Conservation (phyloP, 1,140 invertebrate genomes). For the Drosophila subobscura region DNA sequence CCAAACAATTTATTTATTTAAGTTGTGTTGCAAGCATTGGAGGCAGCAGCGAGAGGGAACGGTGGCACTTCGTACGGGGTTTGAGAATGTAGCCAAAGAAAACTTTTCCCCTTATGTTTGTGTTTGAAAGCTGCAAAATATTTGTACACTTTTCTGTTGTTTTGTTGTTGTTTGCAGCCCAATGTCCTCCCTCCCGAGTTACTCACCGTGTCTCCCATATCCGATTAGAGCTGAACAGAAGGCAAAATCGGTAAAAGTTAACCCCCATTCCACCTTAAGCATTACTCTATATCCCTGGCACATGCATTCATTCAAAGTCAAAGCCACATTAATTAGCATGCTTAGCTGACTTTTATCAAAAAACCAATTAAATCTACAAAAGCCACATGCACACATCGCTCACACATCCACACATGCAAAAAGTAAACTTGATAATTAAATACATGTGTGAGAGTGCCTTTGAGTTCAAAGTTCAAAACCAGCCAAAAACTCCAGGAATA, state of each 20-base stretch:
- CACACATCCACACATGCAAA: slow-evolving; percentile 18
- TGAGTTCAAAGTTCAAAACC: slow-evolving; percentile 63
- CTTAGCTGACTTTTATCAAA: slow-evolving; percentile 81
- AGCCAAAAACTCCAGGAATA: slow-evolving; percentile 28
- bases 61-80: neutral
- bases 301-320: slow-evolving; percentile 61
- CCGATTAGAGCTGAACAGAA: slow-evolving; percentile 5
- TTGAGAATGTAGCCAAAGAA: slow-evolving; percentile 4
- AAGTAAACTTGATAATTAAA: slow-evolving; percentile 70
- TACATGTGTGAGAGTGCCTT: slow-evolving; percentile 46
- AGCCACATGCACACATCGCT: slow-evolving; percentile 18
- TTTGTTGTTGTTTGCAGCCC: slow-evolving; percentile 21
- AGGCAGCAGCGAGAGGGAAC: slow-evolving; percentile 6
- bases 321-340: slow-evolving; percentile 77
- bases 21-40: slow-evolving; percentile 35
- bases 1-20: slow-evolving; percentile 65
- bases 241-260: neutral
- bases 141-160: slow-evolving; percentile 33
- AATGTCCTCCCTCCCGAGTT: slow-evolving; percentile 15
- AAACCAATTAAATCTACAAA: slow-evolving; percentile 72
- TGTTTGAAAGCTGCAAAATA: slow-evolving; percentile 34
- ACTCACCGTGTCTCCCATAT: neutral
- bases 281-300: slow-evolving; percentile 1
- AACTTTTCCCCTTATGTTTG: slow-evolving; percentile 38
- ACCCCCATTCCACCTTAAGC: slow-evolving; percentile 19